Evolutionary conservation across 2,888 invertebrate genomes (phyloP).

Genomic region (Morpho deidamia): DNA sequence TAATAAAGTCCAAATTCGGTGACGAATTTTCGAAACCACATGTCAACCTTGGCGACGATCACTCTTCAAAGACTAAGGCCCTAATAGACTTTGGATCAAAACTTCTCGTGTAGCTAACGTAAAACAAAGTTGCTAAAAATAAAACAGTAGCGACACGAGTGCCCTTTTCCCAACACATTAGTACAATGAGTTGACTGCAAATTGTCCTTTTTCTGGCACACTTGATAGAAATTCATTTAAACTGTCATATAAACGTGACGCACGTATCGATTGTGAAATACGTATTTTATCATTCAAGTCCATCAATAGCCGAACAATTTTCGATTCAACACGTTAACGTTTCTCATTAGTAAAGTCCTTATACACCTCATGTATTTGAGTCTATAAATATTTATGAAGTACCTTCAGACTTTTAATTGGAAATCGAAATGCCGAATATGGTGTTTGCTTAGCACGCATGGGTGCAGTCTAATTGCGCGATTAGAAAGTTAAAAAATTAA

Average conservation of each 20-base stretch:
- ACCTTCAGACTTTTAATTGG: conserved; percentile 21
- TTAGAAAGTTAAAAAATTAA: background rate
- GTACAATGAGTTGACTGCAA: too few relatives aligned
- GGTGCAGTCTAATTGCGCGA: background rate
- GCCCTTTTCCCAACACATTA: too few relatives aligned
- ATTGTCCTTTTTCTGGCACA: conserved; percentile 3
- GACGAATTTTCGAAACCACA: too few relatives aligned
- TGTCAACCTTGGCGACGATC: too few relatives aligned
- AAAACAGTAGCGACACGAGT: too few relatives aligned
- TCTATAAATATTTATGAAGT: conserved; percentile 17
- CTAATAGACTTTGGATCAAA: too few relatives aligned
- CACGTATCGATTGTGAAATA: conserved; percentile 18
- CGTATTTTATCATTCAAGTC: conserved; percentile 18
- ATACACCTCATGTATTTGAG: conserved; percentile 16
- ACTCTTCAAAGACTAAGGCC: too few relatives aligned
- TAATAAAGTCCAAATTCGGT: too few relatives aligned
- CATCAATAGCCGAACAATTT: conserved; percentile 5
- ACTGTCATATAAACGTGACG: conserved; percentile 6
- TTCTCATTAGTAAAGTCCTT: conserved; percentile 20
- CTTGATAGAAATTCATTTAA: conserved; percentile 6
- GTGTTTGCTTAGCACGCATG: conserved; percentile 1
- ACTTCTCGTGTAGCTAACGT: too few relatives aligned
- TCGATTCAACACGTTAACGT: conserved; percentile 12
- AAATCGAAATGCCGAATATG: conserved; percentile 13
- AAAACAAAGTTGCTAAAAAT: too few relatives aligned